Evolutionary conservation across 1,140 invertebrate genomes (phyloP), one percentile per base, ranked within the genome.

Genomic region (Paralvinella palmiformis): DNA sequence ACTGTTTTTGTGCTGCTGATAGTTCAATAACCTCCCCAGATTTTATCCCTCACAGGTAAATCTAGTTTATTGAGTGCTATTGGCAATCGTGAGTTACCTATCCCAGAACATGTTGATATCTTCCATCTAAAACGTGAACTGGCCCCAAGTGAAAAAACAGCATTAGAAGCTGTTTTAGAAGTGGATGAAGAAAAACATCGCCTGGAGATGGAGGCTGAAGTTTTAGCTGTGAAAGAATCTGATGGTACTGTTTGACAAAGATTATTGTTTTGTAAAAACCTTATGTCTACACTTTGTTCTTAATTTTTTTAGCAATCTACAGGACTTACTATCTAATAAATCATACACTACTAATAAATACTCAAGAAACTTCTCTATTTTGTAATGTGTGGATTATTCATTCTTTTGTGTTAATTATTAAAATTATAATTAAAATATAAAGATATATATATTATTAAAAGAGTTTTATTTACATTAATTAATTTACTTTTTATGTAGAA

Each of bases 41-140:
- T 50, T 6, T 50, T 17, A 50, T 56, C 62, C 24, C 53, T 67
- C 79, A 24, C 69, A 89, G 89, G 90, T 52, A 97, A 97, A 80
- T 97, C 95, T 1, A 95, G 94, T 6, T 78, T 99, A 63, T 83
- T 99, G 64, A 86, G 94, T 27, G 91, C 91, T 3, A 81, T 99
- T 53, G 94, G 93, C 63, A 91, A 92, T 67, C 87, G 93, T 32
- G 96, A 99, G 83, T 88, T 98, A 22, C 93, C 95, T 2, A 93
- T 99, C 67, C 97, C 94, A 17, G 88, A 95, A 17, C 90, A 94
- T 74, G 93, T 99, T 70, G 97, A 99, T 83, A 98, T 98, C 73
- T 99, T 96, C 82, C 91, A 98, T 79, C 84, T 99, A 72, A 91
- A 92, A 6, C 85, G 96, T 62, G 96, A 98, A 84, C 98, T 98